Conservation (phyloP, 2,797 vertebrate genomes). For the Tragelaphus eurycerus region DNA sequence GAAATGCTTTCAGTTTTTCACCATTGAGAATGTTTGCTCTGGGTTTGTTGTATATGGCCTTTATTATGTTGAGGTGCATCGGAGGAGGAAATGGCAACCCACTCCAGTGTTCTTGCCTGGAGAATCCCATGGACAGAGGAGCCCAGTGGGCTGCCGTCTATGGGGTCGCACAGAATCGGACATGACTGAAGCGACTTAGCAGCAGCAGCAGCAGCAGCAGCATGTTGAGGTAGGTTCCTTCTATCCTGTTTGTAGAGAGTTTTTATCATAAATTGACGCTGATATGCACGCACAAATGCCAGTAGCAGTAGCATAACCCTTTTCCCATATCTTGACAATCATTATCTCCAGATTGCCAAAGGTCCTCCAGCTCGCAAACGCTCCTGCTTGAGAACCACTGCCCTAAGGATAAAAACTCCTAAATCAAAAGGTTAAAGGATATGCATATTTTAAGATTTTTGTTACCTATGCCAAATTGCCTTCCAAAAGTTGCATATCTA, state of each 20-base stretch:
- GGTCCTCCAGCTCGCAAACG: neutral
- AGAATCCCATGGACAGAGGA: no score
- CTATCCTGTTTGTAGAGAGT: neutral
- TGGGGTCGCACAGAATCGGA: no score
- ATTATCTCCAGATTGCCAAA: neutral
- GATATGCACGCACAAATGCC: neutral
- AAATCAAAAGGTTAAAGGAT: neutral
- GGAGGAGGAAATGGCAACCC: no score
- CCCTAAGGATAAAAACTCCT: neutral
- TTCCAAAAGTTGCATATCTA: neutral
- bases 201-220: no score
- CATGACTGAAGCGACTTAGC: no score
- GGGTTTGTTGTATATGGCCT: neutral
- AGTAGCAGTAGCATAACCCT: neutral
- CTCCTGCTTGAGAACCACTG: neutral
- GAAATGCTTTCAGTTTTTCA: neutral
- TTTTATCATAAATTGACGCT: neutral
- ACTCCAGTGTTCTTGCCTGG: no score
- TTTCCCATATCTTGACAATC: neutral
- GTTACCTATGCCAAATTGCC: neutral
- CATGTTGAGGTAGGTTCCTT: neutral
- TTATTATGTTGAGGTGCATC: neutral
- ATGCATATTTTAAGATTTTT: neutral
- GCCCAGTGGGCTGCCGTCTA: no score
- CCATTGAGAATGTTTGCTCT: neutral